These are phyloP conservation scores for Actenoides hombroni DNA, from an alignment of 2,113 vertebrate genomes.

Conservation along the genomic window DNA sequence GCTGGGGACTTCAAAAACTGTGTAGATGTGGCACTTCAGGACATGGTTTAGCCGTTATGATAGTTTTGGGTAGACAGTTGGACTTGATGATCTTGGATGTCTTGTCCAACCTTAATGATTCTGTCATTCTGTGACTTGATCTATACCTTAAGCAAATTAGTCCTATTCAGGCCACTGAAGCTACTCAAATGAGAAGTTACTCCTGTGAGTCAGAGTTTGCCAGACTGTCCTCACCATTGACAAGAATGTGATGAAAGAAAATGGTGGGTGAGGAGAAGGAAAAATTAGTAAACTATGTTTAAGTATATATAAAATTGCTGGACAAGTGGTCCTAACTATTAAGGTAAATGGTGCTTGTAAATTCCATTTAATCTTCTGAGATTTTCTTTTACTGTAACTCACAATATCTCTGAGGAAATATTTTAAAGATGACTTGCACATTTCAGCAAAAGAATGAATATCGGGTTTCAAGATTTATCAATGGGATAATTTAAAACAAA, in stretches of 20 bases:
- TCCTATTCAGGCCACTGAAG: neutral
- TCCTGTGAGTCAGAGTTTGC: neutral
- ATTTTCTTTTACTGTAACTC: slow-evolving; percentile 22
- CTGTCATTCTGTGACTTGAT: neutral
- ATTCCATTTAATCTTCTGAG: slow-evolving; percentile 58
- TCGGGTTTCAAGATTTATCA: slow-evolving; percentile 46
- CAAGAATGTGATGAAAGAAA: neutral
- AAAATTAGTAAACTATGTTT: slow-evolving; percentile 42
- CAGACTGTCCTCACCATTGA: neutral
- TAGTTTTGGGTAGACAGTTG: too few relatives aligned
- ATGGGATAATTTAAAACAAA: slow-evolving; percentile 47
- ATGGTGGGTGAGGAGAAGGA: neutral
- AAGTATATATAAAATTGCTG: slow-evolving; percentile 27
- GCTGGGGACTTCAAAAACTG: neutral
- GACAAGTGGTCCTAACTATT: slow-evolving; percentile 37
- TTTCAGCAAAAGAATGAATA: slow-evolving; percentile 24
- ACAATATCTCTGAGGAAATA: slow-evolving; percentile 41
- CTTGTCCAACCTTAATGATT: too few relatives aligned
- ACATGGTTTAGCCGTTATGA: too few relatives aligned
- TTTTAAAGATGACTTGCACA: slow-evolving; percentile 41
- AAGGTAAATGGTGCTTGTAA: slow-evolving; percentile 63
- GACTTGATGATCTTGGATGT: too few relatives aligned
- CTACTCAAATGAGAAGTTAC: neutral
- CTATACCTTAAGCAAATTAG: neutral
- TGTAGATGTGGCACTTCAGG: too few relatives aligned